phyloP scores from a whole-genome alignment of 2,113 vertebrate genomes.

The Pachycephala philippinensis region DNA sequence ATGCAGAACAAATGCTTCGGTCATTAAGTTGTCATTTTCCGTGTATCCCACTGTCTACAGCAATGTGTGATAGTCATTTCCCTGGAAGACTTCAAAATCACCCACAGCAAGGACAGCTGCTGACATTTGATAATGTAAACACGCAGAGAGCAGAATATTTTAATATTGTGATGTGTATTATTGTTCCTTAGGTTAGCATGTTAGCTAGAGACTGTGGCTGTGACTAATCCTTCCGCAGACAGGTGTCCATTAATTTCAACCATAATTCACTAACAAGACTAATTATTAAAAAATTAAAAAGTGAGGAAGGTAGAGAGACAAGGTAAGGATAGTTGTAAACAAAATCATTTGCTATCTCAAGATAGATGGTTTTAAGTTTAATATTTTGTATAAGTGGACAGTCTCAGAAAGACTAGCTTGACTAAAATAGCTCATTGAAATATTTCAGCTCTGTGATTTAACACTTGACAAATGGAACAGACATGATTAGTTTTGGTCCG shows the following conservation, averaged over 20 bases:
- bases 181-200: not conserved
- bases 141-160: not conserved
- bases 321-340: not conserved
- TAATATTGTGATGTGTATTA: not conserved
- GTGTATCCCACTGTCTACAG: not conserved
- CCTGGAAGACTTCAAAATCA: not conserved
- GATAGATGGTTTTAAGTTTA: conserved; percentile 8
- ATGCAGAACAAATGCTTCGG: not conserved
- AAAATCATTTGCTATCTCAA: conserved; percentile 17
- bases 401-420: conserved; percentile 41
- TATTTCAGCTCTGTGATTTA: conserved; percentile 40
- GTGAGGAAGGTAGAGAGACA: not conserved
- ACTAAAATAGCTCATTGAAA: conserved; percentile 33
- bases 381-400: conserved; percentile 47
- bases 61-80: not conserved
- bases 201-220: not conserved
- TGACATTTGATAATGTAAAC: not conserved
- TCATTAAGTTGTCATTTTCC: not conserved
- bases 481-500: conserved; percentile 7
- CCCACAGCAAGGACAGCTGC: not conserved
- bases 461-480: conserved; percentile 49
- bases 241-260: not conserved
- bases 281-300: not conserved
- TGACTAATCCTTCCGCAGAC: not conserved
- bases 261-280: not conserved